Evolutionary conservation across 2,113 vertebrate species (phyloP).

Genomic region (Perognathus longimembris): DNA sequence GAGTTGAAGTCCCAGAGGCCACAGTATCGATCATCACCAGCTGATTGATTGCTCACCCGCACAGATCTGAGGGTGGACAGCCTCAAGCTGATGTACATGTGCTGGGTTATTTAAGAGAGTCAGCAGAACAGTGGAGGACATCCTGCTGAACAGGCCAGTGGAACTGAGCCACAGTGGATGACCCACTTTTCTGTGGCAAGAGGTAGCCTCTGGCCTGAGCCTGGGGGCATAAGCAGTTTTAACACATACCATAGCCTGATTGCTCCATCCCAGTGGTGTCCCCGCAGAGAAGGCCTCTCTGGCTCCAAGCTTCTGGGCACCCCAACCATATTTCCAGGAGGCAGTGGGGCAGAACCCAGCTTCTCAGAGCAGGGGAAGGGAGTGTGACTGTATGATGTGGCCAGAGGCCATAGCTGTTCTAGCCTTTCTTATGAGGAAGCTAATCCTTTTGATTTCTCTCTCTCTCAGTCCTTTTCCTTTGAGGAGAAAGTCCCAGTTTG

Average conservation of each 20-base stretch:
- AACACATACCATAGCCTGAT: too few relatives aligned
- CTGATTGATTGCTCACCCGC: background rate
- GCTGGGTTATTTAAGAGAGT: background rate
- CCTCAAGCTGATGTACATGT: background rate
- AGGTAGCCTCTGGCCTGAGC: background rate
- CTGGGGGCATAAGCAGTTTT: background rate
- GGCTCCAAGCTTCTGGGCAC: background rate
- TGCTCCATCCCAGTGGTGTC: background rate
- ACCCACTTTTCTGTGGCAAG: background rate
- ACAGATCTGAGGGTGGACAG: background rate
- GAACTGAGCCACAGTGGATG: background rate
- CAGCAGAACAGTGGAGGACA: background rate
- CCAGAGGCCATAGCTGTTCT: background rate
- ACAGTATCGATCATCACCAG: background rate
- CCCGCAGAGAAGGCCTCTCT: background rate
- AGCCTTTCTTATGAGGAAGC: background rate
- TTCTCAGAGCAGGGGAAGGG: background rate
- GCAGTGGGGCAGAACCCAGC: background rate
- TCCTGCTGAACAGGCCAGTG: background rate
- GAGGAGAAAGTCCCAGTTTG: slow-evolving; percentile 46
- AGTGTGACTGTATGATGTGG: background rate
- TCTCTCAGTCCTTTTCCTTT: slow-evolving; percentile 37
- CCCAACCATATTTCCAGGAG: background rate
- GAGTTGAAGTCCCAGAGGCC: background rate
- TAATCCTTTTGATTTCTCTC: slow-evolving; percentile 28